Base-by-base conservation (phyloP, 2,888 invertebrate genomes). In the Amphipyra tragopoginis region DNA sequence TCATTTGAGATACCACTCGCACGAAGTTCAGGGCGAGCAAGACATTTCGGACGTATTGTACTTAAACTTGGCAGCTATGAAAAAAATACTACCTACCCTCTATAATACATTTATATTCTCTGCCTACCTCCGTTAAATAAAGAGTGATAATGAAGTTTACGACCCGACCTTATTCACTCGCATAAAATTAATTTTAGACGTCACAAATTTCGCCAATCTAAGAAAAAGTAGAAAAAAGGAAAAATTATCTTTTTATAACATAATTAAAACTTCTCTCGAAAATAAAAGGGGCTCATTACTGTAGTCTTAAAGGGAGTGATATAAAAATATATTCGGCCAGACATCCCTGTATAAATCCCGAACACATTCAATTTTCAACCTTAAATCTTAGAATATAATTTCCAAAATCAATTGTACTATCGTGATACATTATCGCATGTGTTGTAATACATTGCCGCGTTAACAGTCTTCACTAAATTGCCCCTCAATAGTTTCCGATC, bases 221-320 rank as follows among this genome's bases (percentile, higher is more conserved):
- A 67, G 56, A 50, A 62, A 69, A 80, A 53, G 21, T 53, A 66
- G 39, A 61, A 38, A 55, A 69, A 74, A 64, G 13, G 11, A 45
- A 60, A 75, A 78, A 78, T 66, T 79, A 75, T 77, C 54, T 80
- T 80, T 82, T 80, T 77, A 76, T 77, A 79, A 83, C 75, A 77
- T 78, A 81, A 83, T 84, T 82, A 84, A 82, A 83, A 80, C 75
- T 82, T 83, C 68, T 63, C 64, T 58, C 47, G 21, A 55, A 76
- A 75, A 77, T 81, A 79, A 83, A 74, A 67, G 62, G 48, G 53
- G 56, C 63, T 79, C 70, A 75, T 80, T 79, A 78, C 64, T 68
- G 42, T 54, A 48, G 64, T 48, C 63, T 65, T 62, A 54, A 63
- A 59, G 53, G 53, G 44, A 60, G 39, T 40, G 42, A 62, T 67